Conservation (phyloP, 2,888 invertebrate species). For the Caenorhabditis macrosperma region DNA sequence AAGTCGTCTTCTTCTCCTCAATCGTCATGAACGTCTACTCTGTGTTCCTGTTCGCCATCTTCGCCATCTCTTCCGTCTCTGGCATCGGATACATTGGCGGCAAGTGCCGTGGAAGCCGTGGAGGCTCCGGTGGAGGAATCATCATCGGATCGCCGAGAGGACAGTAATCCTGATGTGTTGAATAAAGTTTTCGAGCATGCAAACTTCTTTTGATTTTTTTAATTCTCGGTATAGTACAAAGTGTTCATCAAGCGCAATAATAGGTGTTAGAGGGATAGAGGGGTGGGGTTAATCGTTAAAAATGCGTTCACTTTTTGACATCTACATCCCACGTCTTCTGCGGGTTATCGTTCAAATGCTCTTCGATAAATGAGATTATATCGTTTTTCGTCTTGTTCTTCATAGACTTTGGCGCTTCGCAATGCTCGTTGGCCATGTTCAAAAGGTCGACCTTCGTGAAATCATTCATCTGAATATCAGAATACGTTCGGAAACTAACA, state of each 20-base stretch:
- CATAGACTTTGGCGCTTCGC: conserved; percentile 15
- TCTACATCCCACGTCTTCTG: conserved; percentile 26
- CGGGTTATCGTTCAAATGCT: conserved; percentile 20
- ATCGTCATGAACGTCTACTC: conserved; percentile 14
- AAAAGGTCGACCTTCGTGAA: conserved; percentile 44
- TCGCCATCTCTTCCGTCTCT: not conserved
- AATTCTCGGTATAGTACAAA: too few species aligned
- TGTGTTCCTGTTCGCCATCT: conserved; percentile 1
- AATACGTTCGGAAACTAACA: not conserved
- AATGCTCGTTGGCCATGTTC: conserved; percentile 21
- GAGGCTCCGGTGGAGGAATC: not conserved
- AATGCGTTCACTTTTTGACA: not conserved
- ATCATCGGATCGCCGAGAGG: not conserved
- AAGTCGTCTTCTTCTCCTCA: not conserved
- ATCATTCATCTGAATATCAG: conserved; percentile 15
- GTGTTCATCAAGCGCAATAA: not conserved
- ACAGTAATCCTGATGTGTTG: not conserved
- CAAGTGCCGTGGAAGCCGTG: not conserved
- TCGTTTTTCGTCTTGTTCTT: conserved; percentile 34
- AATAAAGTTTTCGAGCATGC: not conserved
- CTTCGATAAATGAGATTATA: conserved; percentile 20
- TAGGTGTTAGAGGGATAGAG: not conserved
- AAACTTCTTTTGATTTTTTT: not conserved
- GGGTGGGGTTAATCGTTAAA: not conserved
- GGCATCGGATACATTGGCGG: not conserved